Conservation (phyloP, 2,113 vertebrate genomes). For the Quiscalus mexicanus region DNA sequence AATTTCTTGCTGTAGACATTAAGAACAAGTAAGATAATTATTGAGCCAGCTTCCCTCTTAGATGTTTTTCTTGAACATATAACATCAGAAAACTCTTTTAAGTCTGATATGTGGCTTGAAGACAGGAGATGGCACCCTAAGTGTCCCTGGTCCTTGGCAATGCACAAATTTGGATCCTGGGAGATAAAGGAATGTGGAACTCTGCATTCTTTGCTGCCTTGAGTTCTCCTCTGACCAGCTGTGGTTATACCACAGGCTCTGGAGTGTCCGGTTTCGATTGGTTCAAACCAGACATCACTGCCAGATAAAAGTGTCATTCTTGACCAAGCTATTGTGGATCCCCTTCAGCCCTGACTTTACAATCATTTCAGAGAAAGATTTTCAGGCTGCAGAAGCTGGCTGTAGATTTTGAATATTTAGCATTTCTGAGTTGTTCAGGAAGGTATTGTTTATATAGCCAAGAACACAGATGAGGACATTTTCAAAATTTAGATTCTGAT, state of each 20-base stretch:
- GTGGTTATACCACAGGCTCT: not conserved
- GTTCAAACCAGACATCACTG: not conserved
- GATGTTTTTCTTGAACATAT: not conserved
- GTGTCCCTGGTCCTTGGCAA: not conserved
- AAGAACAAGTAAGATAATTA: not conserved
- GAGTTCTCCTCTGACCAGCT: not conserved
- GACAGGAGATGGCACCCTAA: not conserved
- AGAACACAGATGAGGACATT: not conserved
- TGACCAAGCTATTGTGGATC: not conserved
- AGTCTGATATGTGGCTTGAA: not conserved
- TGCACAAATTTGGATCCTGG: not conserved
- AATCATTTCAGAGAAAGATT: not conserved
- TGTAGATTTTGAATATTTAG: not conserved
- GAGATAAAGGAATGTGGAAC: not conserved
- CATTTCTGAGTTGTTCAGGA: not conserved
- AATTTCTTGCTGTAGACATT: not conserved
- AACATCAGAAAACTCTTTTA: not conserved
- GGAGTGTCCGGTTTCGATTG: accelerated
- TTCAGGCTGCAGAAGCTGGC: not conserved
- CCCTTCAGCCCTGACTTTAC: not conserved
- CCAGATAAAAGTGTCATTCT: not conserved
- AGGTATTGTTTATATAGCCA: not conserved
- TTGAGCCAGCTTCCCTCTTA: not conserved
- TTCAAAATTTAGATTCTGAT: constrained; percentile 19
- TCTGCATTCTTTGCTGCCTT: not conserved